A percentile compares a stretch with the other conserved stretches of the same genome.
phyloP scores from a whole-genome alignment of 1,140 invertebrate species.

The Aphis craccivora region DNA sequence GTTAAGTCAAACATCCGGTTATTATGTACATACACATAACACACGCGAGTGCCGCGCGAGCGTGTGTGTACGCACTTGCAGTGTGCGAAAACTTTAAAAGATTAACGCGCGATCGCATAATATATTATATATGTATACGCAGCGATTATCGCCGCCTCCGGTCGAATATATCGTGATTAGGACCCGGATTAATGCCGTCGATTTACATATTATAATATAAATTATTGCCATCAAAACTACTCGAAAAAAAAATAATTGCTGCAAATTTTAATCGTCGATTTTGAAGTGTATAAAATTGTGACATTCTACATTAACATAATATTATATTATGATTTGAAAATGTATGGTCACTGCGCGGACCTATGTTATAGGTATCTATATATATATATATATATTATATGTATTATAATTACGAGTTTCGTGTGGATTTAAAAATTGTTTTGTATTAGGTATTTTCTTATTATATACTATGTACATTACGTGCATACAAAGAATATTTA shows the following conservation, averaged over 20 bases:
- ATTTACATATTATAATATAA: neutral
- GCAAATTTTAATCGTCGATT: neutral
- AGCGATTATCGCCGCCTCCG: neutral
- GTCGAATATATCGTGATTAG: neutral
- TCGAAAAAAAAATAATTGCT: neutral
- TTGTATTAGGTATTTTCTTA: neutral
- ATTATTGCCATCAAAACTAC: neutral
- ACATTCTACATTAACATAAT: neutral
- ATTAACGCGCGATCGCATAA: neutral
- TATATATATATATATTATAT: neutral
- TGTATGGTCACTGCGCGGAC: too few species aligned
- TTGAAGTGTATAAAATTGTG: neutral
- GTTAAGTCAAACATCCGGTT: conserved; percentile 41
- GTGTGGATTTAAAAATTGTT: neutral
- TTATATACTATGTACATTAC: neutral
- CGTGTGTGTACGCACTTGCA: neutral
- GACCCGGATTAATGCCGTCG: neutral
- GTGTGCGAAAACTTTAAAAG: conserved; percentile 13
- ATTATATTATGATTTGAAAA: too few species aligned
- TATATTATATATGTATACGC: neutral
- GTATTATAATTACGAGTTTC: neutral
- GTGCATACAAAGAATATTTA: neutral
- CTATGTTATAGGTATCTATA: neutral
- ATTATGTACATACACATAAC: neutral
- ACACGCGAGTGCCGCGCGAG: neutral